Conservation (phyloP, 2,888 invertebrate genomes). For the Macrosiphum euphorbiae region DNA sequence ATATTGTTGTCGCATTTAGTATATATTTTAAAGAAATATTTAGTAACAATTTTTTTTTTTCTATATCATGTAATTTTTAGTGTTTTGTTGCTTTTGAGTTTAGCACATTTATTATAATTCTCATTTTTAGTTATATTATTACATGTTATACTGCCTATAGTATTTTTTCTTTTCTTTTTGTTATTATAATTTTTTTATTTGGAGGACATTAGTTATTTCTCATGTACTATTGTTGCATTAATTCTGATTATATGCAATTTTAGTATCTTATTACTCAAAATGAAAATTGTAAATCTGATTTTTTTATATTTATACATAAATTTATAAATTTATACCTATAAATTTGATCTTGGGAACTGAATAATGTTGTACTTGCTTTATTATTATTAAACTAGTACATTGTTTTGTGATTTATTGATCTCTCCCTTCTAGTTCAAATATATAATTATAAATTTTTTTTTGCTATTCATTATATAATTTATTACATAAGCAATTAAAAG, state of each 20-base stretch:
- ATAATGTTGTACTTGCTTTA: conserved; percentile 38
- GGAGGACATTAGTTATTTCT: not conserved
- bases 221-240: not conserved
- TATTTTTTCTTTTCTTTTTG: conserved; percentile 38
- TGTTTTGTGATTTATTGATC: conserved; percentile 56
- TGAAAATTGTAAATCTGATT: not conserved
- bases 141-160: conserved; percentile 42
- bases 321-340: conserved; percentile 19
- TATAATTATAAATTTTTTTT: conserved; percentile 33
- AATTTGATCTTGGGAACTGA: conserved; percentile 58
- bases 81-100: conserved; percentile 44
- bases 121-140: conserved; percentile 32
- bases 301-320: conserved; percentile 21
- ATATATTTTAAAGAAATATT: conserved; percentile 43
- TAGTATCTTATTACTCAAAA: not conserved
- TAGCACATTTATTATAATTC: conserved; percentile 28
- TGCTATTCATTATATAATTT: conserved; percentile 15
- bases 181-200: conserved; percentile 43
- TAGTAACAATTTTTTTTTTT: conserved; percentile 12
- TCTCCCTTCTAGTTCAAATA: conserved; percentile 61
- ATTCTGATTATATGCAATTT: conserved; percentile 7
- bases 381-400: conserved; percentile 26
- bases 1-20: conserved; percentile 50
- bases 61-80: not conserved
- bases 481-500: conserved; percentile 16